phyloP scores from a whole-genome alignment of 2,113 vertebrate species.

The Notarius quadriscutis region DNA sequence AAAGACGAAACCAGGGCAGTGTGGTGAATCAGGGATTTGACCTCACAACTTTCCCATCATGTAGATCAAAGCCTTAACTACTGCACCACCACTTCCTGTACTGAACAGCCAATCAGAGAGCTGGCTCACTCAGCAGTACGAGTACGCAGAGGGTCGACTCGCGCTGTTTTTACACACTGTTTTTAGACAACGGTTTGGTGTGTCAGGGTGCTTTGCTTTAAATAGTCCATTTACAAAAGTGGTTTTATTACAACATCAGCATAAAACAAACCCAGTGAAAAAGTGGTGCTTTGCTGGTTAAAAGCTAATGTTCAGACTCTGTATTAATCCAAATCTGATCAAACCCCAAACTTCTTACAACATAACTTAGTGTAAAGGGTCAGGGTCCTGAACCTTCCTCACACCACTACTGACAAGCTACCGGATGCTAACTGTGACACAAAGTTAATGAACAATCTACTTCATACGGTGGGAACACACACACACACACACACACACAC shows the following conservation, averaged over 20 bases:
- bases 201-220: background rate
- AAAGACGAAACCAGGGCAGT: background rate
- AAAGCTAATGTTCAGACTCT: background rate
- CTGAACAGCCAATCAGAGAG: background rate
- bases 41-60: background rate
- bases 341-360: background rate
- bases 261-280: background rate
- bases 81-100: background rate
- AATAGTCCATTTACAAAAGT: background rate
- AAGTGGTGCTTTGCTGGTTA: background rate
- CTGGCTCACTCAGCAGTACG: background rate
- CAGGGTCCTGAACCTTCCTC: conserved; percentile 18
- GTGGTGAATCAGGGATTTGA: background rate
- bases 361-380: background rate
- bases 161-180: no score
- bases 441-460: conserved; percentile 65
- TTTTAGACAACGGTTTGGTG: background rate
- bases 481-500: background rate
- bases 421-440: conserved; percentile 78
- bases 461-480: conserved; percentile 47
- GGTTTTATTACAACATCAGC: background rate
- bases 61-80: background rate
- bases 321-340: background rate
- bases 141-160: background rate
- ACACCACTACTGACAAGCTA: conserved; percentile 61